Base-by-base conservation (phyloP, 2,888 invertebrate genomes). In the Cerastis rubricosa region DNA sequence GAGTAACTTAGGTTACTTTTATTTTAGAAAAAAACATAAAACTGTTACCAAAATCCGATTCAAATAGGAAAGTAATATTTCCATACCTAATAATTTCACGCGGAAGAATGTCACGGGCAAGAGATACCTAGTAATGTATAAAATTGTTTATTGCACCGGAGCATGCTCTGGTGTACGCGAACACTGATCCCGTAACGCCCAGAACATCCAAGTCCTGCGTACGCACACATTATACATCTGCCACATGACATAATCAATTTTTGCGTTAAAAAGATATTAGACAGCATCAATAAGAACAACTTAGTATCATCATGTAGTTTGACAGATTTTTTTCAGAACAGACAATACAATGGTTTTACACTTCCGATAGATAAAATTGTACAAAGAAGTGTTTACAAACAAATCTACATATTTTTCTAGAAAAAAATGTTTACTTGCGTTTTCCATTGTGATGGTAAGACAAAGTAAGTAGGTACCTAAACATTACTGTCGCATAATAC, bases 401-500 rank as follows among this genome's bases (percentile, higher is more conserved):
- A 22, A 45, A 43, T 14, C 29, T n/a, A 8, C 43, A 47, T 59
- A 11, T 25, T 40, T 12, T 7, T 59, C 43, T 64, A 17, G n/a
- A 49, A 22, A 47, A 29, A 40, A 12, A 57, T 80, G 22, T 78
- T 65, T 57, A 57, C 54, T 17, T 47, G 43, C 14, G 11, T 81
- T 22, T 35, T 74, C 57, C 59, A 59, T 75, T 78, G 78, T 75
- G 17, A 22, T 59, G 22, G 17, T 19, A n/a, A 74, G 22, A 80
- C 81, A 35, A 81, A 65, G 64, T 25, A 81, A 65, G 64, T 25
- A 12, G n/a, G 57, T 43, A 74, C 22, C 4, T 65, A 35, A 25
- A 14, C 47, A 57, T n/a, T 64, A 72, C 29, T 49, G 47, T 22
- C 40, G n/a, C 45, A 40, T 25, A 8, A 22, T 1, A 49, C 22